Percentiles rank a stretch among this genome's conserved stretches.
Evolutionary conservation across 2,113 vertebrate species (phyloP).

Genomic region (Hiodon alosoides): DNA sequence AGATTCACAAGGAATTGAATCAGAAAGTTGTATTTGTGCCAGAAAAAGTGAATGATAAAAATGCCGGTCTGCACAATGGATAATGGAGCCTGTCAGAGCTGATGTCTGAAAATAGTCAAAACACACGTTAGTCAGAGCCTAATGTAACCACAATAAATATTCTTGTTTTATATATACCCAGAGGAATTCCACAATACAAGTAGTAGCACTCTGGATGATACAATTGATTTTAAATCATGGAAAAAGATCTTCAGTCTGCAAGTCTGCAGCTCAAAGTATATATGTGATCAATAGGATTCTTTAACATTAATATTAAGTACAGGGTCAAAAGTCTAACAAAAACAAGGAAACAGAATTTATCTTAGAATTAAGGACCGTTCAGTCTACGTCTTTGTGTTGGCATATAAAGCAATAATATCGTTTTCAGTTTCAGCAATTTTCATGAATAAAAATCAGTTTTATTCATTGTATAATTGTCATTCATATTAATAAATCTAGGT

Average conservation of each 20-base stretch:
- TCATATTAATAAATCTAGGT: no score
- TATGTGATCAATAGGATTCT: no score
- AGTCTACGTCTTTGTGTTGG: no score
- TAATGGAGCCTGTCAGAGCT: constrained; percentile 39
- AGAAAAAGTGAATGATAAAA: constrained; percentile 30
- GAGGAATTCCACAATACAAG: neutral
- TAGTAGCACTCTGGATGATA: neutral
- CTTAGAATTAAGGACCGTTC: no score
- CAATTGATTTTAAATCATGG: no score
- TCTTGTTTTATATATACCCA: constrained; percentile 15
- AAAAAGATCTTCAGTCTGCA: no score
- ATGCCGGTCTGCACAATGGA: constrained; percentile 24
- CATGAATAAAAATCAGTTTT: neutral
- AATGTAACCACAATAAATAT: constrained; percentile 10
- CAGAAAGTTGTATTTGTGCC: constrained; percentile 29
- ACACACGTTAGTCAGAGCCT: constrained; percentile 23
- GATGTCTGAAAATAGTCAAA: constrained; percentile 6
- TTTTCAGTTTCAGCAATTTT: neutral
- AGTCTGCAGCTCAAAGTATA: no score
- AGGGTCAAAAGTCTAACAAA: no score
- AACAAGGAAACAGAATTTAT: no score
- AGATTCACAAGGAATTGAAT: constrained; percentile 18
- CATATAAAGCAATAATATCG: no score
- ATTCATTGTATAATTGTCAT: no score
- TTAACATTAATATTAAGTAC: no score